These are phyloP conservation scores for Timandra comae DNA, from an alignment of 2,888 invertebrate species.

Conservation along the genomic window DNA sequence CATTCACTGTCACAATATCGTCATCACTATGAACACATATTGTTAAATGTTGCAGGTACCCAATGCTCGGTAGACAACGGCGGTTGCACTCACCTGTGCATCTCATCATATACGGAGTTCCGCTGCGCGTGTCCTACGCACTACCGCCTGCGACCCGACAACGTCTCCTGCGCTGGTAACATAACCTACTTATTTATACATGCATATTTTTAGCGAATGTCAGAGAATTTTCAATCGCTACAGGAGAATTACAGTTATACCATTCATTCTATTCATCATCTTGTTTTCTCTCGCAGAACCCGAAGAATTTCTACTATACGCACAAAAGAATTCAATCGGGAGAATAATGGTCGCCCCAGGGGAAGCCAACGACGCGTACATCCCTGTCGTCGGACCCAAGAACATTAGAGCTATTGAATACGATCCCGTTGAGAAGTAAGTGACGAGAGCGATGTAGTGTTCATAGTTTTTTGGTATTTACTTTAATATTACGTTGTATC, in stretches of 20 bases:
- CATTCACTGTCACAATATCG: too few species aligned
- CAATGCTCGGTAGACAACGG: slow-evolving; percentile 86
- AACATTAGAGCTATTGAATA: slow-evolving; percentile 90
- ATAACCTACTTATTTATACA: not conserved
- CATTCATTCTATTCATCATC: too few species aligned
- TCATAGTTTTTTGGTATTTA: too few species aligned
- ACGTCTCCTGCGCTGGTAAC: slow-evolving; percentile 81
- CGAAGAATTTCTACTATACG: slow-evolving; percentile 89
- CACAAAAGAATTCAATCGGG: slow-evolving; percentile 88
- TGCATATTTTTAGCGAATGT: too few species aligned
- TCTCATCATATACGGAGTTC: slow-evolving; percentile 77
- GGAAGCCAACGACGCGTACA: slow-evolving; percentile 85
- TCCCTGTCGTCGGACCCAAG: slow-evolving; percentile 87
- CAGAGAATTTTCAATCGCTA: too few species aligned
- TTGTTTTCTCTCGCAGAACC: too few species aligned
- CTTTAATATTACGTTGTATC: too few species aligned
- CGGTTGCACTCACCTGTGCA: slow-evolving; percentile 89
- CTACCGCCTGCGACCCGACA: slow-evolving; percentile 81
- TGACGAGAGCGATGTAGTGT: slow-evolving; percentile 3
- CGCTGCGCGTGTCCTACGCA: slow-evolving; percentile 91
- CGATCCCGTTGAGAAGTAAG: slow-evolving; percentile 81
- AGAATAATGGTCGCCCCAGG: slow-evolving; percentile 85
- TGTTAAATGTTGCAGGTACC: slow-evolving; percentile 4
- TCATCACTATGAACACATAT: too few species aligned
- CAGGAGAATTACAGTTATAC: too few species aligned